Base-by-base conservation (phyloP, 2,888 invertebrate genomes). In the Cepaea hortensis region DNA sequence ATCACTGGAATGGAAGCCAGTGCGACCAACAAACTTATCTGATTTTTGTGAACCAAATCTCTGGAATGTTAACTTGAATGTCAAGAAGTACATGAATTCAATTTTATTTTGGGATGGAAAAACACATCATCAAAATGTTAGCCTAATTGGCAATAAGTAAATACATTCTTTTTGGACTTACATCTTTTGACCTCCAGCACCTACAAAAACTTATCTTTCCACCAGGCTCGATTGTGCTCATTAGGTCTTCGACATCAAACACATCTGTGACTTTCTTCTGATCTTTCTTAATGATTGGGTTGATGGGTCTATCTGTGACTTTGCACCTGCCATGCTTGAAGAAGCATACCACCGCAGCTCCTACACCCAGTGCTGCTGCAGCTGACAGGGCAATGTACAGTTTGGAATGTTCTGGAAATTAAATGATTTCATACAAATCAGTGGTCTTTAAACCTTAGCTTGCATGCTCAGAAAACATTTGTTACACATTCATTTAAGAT, bases 171-270 rank as follows among this genome's bases (percentile, higher is more conserved):
- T 55, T 55, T 76, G 23, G 7, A 20, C 65, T 84, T 70, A 98
- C 98, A 95, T 98, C 98, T 95, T 97, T 96, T 91, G 97, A 97
- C 93, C 96, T 96, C 99, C 99, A 99, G 95, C 99, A 99, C 88
- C 99, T 96, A 93, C 99, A 99, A 91, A 98, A 97, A 0, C 96
- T 97, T 85, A 97, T 97, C 94, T 98, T 98, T 81, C 98, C 97
- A 2, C 97, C 96, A 50, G 85, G 79, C 50, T 77, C 18, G 46
- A 85, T 50, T 18, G 15, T 77, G 55, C 9, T 68, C 68, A 85
- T 23, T 82, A 99, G 97, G 93, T 99, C 98, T 95, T 99, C 99
- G 91, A 99, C 96, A 94, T 98, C 98, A 91, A 98, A 95, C 90
- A 96, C 96, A 94, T 98, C 97, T 2, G 98, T 98, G 1, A 99